Conservation (phyloP, 2,888 invertebrate species). For the Acrobasis consociella region DNA sequence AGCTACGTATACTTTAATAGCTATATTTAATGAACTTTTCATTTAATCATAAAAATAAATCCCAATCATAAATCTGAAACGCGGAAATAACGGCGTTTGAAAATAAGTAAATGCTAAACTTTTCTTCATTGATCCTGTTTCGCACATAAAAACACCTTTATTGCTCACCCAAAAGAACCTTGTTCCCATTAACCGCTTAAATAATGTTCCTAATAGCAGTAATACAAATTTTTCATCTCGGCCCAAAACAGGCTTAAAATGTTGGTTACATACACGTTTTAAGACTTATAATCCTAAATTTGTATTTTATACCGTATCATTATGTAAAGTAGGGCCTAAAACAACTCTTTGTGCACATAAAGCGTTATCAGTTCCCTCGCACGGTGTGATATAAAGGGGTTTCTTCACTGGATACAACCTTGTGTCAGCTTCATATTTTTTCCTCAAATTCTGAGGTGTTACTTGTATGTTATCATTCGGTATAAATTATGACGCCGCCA, state of each 20-base stretch:
- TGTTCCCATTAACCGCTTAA: conserved; percentile 21
- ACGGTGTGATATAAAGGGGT: conserved; percentile 40
- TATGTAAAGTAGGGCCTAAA: conserved; percentile 72
- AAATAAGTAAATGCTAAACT: conserved; percentile 19
- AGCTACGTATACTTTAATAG: too few species aligned
- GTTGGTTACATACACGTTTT: conserved; percentile 42
- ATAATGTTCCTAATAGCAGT: conserved; percentile 23
- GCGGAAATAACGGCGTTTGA: neutral
- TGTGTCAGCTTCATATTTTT: conserved; percentile 23
- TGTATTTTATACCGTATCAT: conserved; percentile 57
- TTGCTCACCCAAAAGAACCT: conserved; percentile 14
- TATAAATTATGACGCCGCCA: conserved; percentile 1
- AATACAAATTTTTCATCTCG: conserved; percentile 25
- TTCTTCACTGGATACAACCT: conserved; percentile 26
- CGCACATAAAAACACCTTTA: conserved; percentile 22
- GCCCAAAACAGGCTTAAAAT: conserved; percentile 37
- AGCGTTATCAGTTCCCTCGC: conserved; percentile 61
- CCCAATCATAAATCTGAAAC: neutral
- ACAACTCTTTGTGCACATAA: conserved; percentile 66
- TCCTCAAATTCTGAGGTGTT: neutral
- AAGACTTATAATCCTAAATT: conserved; percentile 46
- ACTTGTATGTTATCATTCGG: neutral
- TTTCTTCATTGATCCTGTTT: conserved; percentile 19
- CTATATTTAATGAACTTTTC: too few species aligned
- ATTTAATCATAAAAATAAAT: too few species aligned